These are phyloP conservation scores for Cremastinae sp. DNA, from an alignment of 2,888 invertebrate species.

Conservation along the genomic window DNA sequence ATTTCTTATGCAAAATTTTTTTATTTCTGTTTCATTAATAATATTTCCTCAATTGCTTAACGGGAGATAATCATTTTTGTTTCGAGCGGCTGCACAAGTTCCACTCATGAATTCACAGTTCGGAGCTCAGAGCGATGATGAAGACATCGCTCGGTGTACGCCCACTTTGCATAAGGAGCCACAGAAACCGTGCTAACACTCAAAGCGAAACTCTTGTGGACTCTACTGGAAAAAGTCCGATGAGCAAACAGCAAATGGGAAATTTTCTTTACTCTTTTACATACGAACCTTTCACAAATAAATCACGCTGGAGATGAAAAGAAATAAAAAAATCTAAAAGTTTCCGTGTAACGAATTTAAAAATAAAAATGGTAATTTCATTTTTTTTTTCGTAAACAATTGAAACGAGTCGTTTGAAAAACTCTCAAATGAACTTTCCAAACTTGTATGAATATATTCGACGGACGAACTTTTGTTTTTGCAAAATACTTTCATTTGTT, in stretches of 20 bases:
- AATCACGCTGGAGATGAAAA: neutral
- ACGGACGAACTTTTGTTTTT: too few species aligned
- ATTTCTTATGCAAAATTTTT: neutral
- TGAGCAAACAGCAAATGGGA: constrained; percentile 18
- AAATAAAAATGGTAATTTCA: too few species aligned
- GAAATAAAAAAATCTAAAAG: neutral
- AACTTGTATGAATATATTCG: too few species aligned
- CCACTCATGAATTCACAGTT: constrained; percentile 13
- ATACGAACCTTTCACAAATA: constrained; percentile 1
- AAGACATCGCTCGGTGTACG: constrained; percentile 9
- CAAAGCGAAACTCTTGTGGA: constrained; percentile 30
- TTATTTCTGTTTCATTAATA: neutral
- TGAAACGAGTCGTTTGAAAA: too few species aligned
- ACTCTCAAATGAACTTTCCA: too few species aligned
- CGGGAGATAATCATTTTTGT: neutral
- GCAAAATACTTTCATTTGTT: too few species aligned
- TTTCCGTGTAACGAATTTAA: too few species aligned
- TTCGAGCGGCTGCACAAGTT: constrained; percentile 4
- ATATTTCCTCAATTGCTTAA: neutral
- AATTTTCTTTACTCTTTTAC: constrained; percentile 17
- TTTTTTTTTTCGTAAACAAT: too few species aligned
- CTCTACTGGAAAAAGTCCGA: constrained; percentile 21
- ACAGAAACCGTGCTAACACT: constrained; percentile 43
- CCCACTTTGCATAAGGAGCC: constrained; percentile 21
- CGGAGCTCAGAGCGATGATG: constrained; percentile 26